phyloP scores from a whole-genome alignment of 2,113 vertebrate species.

The Campylomormyrus tamandua region DNA sequence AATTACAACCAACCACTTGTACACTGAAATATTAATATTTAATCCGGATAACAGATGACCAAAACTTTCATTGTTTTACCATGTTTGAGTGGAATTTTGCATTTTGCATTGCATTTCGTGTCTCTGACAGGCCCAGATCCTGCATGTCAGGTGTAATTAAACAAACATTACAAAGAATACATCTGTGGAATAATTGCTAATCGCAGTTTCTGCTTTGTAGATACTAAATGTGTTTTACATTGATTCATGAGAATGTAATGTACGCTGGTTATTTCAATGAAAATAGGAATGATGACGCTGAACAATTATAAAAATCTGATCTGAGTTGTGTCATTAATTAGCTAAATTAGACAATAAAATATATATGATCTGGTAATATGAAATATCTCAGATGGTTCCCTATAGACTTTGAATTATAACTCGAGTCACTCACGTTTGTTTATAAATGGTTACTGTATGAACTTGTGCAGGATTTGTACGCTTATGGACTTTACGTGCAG shows the following conservation, averaged over 20 bases:
- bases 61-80: background rate
- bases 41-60: background rate
- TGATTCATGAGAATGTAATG: background rate
- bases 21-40: background rate
- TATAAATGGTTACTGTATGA: background rate
- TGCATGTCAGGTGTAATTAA: background rate
- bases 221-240: background rate
- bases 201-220: background rate
- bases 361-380: background rate
- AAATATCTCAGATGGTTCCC: background rate
- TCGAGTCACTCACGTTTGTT: background rate
- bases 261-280: background rate
- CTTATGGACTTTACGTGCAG: background rate
- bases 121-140: background rate
- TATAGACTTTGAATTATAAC: background rate
- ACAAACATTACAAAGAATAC: background rate
- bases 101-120: too few relatives aligned
- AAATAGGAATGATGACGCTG: background rate
- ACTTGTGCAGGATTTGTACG: background rate
- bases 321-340: background rate
- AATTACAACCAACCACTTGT: background rate
- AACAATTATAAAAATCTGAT: background rate
- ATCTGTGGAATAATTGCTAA: background rate
- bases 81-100: background rate
- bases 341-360: background rate